Evolutionary conservation across 2,113 vertebrate genomes (phyloP), one percentile per base, ranked within the genome.

Genomic region (Nibea coibor): DNA sequence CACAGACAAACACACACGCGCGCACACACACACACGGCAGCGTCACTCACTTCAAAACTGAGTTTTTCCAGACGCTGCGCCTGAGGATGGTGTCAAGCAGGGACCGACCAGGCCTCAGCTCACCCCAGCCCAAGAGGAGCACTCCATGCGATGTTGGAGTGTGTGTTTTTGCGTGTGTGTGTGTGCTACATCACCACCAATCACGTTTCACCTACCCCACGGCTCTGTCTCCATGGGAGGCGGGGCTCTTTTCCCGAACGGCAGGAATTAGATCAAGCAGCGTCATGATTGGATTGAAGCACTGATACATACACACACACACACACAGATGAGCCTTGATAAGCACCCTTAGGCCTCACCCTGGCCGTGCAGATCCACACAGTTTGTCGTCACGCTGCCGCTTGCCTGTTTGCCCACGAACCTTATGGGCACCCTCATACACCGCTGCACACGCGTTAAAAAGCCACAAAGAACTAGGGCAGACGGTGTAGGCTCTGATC

Each of bases 191-290:
- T 80, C 24, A 42, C 56, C 50, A 63, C 83, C 87, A 89, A 84
- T 86, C 78, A 76, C 48, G 22, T 78, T 75, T 62, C 65, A 69
- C 57, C 58, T 59, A 58, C 75, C 57, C 75, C 59, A 43, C 51
- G 72, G 28, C 45, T 74, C 9, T 11, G 39, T 66, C 85, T 87
- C 68, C 14, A n/a, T 48, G 28, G 78, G 83, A 22, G 61, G 51
- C 31, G 5, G 78, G 80, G 68, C 61, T 78, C 61, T 59, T 76
- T 63, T 64, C 66, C 62, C 75, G 53, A 64, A 70, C 80, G 74
- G 85, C 74, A 88, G 62, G 76, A 91, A 86, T 87, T 82, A 82
- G 83, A 88, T 90, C 88, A 85, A 79, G 63, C 62, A 79, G 81
- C 71, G 72, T 74, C 76, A 65, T 83, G 82, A 91, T 80, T 82